Percentiles rank a stretch among this genome's conserved stretches.
Conservation (phyloP, 2,113 vertebrate species). For the Corydoras maculifer region DNA sequence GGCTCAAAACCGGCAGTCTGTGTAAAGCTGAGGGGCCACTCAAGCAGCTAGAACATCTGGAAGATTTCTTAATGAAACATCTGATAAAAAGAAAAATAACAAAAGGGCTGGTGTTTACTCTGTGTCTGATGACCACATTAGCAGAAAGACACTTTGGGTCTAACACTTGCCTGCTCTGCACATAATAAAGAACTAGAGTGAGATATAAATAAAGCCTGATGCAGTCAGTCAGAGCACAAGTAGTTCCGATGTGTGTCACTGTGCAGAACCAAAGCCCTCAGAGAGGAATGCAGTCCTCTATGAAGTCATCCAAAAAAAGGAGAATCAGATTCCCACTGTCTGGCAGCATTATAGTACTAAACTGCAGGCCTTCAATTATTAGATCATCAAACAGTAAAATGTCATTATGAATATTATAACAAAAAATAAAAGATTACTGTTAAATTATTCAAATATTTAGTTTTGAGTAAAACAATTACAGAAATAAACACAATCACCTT, state of each 20-base stretch:
- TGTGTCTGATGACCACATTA: constrained; percentile 15
- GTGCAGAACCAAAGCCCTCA: too few relatives aligned
- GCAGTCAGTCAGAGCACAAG: background rate
- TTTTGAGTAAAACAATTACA: too few relatives aligned
- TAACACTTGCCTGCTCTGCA: background rate
- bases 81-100: constrained; percentile 11
- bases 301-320: too few relatives aligned
- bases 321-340: too few relatives aligned
- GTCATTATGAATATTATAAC: too few relatives aligned
- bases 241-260: background rate
- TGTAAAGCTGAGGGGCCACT: background rate
- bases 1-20: background rate
- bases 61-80: constrained; percentile 18
- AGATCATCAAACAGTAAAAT: too few relatives aligned
- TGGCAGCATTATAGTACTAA: too few relatives aligned
- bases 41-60: constrained; percentile 13
- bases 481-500: too few relatives aligned
- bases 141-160: background rate
- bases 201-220: background rate
- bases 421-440: too few relatives aligned
- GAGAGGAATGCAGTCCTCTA: too few relatives aligned
- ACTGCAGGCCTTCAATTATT: too few relatives aligned
- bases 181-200: constrained; percentile 9
- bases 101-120: constrained; percentile 9
- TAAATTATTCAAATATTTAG: too few relatives aligned